Evolutionary conservation across 2,888 invertebrate genomes (phyloP), one percentile per base, ranked within the genome.

Genomic region (Euzophera pinguis): DNA sequence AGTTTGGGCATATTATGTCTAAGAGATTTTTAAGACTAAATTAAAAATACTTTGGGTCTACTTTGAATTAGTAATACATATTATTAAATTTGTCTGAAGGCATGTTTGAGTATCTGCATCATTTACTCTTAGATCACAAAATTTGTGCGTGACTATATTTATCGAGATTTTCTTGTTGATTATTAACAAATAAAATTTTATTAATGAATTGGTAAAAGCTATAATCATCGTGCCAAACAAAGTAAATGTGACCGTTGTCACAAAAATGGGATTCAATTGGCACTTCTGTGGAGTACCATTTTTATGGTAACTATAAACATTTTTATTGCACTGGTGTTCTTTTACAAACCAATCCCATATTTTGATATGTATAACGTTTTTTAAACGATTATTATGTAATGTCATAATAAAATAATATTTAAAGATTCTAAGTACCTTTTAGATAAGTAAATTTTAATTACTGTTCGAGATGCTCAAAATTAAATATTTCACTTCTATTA

Each of bases 61-160:
- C 29, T 49, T 52, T 51, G 49, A 52, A 52, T 41, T 50, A 43
- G 41, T 52, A 22, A 43, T 16, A 45, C 22, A 63, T 52, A 54
- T 58, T 57, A 60, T 59, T 62, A 53, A 53, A 59, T 62, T 60
- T 56, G 52, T 62, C 65, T 62, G 69, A 78, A 80, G 78, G 78
- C 78, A 71, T 79, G 65, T 68, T 68, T 67, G 59, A 63, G 63
- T 63, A 62, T 61, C 65, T 64, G 67, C 71, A 67, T 67, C 56
- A n/a, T 62, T 73, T 64, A 57, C 58, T 32, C 32, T 59, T 63
- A 64, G 59, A 82, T 82, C 79, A 83, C 80, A 81, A 70, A 55
- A 53, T 71, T 84, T 85, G 84, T 84, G 84, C 84, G 82, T 78
- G 69, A 77, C 73, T 68, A 72, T 69, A 54, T 58, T 53, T 60